A percentile compares a stretch with the other conserved stretches of the same genome.
These are phyloP conservation scores for Nansenia antarctica DNA, from an alignment of 2,113 vertebrate species.

Conservation along the genomic window DNA sequence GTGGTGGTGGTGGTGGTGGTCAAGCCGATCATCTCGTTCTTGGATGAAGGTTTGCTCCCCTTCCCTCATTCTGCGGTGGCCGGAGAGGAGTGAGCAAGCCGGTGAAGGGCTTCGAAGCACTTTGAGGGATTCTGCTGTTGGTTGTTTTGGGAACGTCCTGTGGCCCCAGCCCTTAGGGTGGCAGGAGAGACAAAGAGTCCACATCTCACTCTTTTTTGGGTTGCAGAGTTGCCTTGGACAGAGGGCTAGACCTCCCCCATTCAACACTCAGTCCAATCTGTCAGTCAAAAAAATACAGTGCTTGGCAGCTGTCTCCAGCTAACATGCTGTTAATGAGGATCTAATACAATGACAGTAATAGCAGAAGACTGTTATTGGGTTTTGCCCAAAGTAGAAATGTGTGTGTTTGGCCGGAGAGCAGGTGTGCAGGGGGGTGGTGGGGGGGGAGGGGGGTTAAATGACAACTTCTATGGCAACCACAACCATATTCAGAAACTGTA, in stretches of 20 bases:
- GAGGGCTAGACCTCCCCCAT: conserved; percentile 28
- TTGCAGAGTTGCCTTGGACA: conserved; percentile 45
- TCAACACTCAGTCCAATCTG: conserved; percentile 21
- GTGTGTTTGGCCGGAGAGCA: conserved; percentile 22
- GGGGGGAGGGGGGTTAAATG: conserved; percentile 17
- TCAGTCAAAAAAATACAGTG: conserved; percentile 36
- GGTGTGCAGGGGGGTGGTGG: conserved; percentile 17
- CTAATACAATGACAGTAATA: conserved; percentile 40
- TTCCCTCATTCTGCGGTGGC: conserved; percentile 22
- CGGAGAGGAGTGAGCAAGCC: conserved; percentile 44
- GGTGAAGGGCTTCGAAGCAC: conserved; percentile 65
- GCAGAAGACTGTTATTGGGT: conserved; percentile 49
- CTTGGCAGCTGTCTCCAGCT: conserved; percentile 20
- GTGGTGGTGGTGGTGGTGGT: background rate
- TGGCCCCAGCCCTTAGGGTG: conserved; percentile 18
- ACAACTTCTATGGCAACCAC: conserved; percentile 58
- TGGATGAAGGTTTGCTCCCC: conserved; percentile 37
- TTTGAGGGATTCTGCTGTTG: conserved; percentile 67
- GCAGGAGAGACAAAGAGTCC: conserved; percentile 59
- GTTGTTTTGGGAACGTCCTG: conserved; percentile 44
- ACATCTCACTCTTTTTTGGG: conserved; percentile 58
- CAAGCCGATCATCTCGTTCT: conserved; percentile 31
- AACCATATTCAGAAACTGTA: conserved; percentile 61
- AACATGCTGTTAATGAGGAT: conserved; percentile 27
- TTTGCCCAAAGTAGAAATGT: conserved; percentile 40